phyloP scores from a whole-genome alignment of 2,113 vertebrate genomes.

The Salvator merianae region DNA sequence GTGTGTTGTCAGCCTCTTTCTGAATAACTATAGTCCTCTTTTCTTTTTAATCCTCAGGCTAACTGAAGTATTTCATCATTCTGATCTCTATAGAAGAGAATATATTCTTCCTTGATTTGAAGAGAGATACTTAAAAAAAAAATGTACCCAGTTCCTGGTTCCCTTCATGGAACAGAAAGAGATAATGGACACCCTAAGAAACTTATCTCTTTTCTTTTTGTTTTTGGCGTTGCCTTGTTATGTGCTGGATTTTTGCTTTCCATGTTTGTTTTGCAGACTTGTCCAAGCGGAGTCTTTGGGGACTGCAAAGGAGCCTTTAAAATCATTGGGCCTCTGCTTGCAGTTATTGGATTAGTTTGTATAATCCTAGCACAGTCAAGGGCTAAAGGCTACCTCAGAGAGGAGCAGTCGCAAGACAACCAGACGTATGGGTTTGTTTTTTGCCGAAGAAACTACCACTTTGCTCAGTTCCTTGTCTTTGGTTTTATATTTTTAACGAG shows the following conservation, averaged over 20 bases:
- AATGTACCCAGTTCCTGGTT: constrained; percentile 67
- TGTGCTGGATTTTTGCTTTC: constrained; percentile 78
- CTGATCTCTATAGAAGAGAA: constrained; percentile 27
- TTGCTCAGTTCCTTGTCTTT: constrained; percentile 80
- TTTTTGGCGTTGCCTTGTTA: constrained; percentile 72
- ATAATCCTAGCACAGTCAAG: constrained; percentile 76
- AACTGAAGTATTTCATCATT: constrained; percentile 28
- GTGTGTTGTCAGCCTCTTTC: constrained; percentile 3
- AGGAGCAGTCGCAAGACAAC: constrained; percentile 57
- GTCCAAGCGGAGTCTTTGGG: constrained; percentile 57
- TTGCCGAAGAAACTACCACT: constrained; percentile 77
- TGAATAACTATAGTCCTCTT: constrained; percentile 30
- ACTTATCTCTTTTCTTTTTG: constrained; percentile 75
- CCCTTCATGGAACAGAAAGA: constrained; percentile 48
- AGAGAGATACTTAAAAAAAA: constrained; percentile 6
- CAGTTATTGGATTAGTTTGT: constrained; percentile 66
- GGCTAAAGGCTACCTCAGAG: constrained; percentile 66
- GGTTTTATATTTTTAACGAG: constrained; percentile 80
- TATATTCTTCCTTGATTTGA: constrained; percentile 2
- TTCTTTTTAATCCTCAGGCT: constrained; percentile 53
- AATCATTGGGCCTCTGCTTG: constrained; percentile 71
- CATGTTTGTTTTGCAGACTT: constrained; percentile 77
- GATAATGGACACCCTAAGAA: constrained; percentile 57
- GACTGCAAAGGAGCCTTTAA: constrained; percentile 73
- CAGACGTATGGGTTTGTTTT: constrained; percentile 67